Conservation (phyloP, 2,797 vertebrate genomes). For the Dendrocincla fuliginosa region DNA sequence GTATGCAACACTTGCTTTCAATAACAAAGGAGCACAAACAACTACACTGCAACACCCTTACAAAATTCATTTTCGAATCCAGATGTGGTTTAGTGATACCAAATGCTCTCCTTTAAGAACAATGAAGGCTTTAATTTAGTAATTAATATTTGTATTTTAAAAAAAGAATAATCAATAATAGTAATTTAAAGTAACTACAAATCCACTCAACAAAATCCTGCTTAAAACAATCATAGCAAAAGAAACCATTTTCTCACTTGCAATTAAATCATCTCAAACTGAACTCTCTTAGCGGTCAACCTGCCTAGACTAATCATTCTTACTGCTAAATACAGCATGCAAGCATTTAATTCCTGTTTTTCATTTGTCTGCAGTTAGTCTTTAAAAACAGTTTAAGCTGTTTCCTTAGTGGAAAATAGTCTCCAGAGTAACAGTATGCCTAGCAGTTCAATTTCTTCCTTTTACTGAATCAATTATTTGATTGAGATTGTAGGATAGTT, state of each 20-base stretch:
- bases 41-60: not conserved
- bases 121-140: constrained; percentile 1
- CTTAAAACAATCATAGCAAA: not conserved
- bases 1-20: not conserved
- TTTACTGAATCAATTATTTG: not conserved
- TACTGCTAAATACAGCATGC: not conserved
- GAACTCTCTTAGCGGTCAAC: constrained; percentile 24
- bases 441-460: not conserved
- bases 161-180: not conserved
- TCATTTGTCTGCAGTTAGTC: not conserved
- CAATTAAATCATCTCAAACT: not conserved
- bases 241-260: constrained; percentile 2
- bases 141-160: not conserved
- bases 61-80: not conserved
- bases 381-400: not conserved
- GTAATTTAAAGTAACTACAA: not conserved
- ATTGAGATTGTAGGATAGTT: not conserved
- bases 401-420: not conserved
- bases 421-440: not conserved
- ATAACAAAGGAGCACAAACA: not conserved
- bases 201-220: not conserved
- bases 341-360: not conserved
- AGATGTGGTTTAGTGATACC: not conserved
- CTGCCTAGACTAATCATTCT: not conserved
- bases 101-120: not conserved